Evolutionary conservation across 2,888 invertebrate species (phyloP).

Genomic region (Acrobasis repandana): DNA sequence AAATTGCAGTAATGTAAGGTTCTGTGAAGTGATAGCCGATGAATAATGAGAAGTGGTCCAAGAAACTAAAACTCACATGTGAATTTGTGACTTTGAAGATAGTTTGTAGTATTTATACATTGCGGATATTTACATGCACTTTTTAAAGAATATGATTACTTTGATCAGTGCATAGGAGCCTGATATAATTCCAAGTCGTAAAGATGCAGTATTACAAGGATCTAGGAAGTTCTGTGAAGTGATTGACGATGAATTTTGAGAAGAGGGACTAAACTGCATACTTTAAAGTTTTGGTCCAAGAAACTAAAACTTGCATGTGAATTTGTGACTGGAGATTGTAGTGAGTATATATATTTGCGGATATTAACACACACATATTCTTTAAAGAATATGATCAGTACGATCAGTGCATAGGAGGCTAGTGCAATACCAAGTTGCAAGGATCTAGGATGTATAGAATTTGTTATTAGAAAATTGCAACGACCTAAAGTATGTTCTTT

Average conservation of each 20-base stretch:
- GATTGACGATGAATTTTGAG: neutral
- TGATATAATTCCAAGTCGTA: constrained; percentile 58
- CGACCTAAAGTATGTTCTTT: too few relatives aligned
- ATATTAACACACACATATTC: too few relatives aligned
- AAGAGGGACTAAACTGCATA: neutral
- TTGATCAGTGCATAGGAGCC: constrained; percentile 39
- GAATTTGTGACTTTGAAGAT: too few relatives aligned
- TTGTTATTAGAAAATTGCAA: too few relatives aligned
- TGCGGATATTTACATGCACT: too few relatives aligned
- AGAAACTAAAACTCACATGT: too few relatives aligned
- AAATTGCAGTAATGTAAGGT: constrained; percentile 5
- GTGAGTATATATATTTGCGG: too few relatives aligned
- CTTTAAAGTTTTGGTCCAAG: neutral
- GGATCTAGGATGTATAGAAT: neutral
- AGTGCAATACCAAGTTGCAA: constrained; percentile 54
- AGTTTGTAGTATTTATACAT: too few relatives aligned
- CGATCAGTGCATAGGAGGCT: constrained; percentile 43
- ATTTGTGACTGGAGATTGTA: too few relatives aligned
- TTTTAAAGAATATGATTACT: too few relatives aligned
- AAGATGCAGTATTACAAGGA: constrained; percentile 4
- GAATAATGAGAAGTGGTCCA: neutral
- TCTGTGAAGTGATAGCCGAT: neutral
- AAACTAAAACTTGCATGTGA: too few relatives aligned
- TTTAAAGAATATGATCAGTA: too few relatives aligned
- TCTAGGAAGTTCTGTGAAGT: neutral